phyloP scores from a whole-genome alignment of 2,888 invertebrate species.

The Hymenopus coronatus region DNA sequence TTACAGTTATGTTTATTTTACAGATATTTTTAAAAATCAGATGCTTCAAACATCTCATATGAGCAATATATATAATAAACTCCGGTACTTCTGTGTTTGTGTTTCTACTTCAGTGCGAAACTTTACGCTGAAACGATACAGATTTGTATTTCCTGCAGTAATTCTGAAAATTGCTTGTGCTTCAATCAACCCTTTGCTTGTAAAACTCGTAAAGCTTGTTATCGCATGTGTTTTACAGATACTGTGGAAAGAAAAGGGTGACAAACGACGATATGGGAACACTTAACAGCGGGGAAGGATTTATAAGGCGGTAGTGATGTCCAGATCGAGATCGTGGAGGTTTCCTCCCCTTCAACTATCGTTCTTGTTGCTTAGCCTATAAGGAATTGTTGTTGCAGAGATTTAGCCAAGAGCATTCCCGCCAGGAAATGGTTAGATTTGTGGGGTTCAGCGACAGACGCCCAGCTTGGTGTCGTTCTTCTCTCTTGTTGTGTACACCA shows the following conservation, averaged over 20 bases:
- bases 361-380: neutral
- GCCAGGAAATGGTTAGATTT: slow-evolving; percentile 15
- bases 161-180: neutral
- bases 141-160: neutral
- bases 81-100: neutral
- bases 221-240: neutral
- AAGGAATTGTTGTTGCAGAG: neutral
- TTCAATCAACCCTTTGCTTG: neutral
- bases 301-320: neutral
- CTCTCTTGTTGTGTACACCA: neutral
- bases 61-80: too few species aligned
- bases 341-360: neutral
- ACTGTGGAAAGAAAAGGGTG: neutral
- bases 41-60: too few species aligned
- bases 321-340: neutral
- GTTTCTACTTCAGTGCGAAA: neutral
- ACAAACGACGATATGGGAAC: neutral
- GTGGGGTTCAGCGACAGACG: neutral
- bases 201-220: neutral
- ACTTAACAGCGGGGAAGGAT: neutral
- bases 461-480: neutral
- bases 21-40: too few species aligned
- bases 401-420: neutral
- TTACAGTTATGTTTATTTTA: too few species aligned
- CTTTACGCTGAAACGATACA: neutral